Evolutionary conservation across 2,888 invertebrate genomes (phyloP).

Genomic region (Morpho deidamia): DNA sequence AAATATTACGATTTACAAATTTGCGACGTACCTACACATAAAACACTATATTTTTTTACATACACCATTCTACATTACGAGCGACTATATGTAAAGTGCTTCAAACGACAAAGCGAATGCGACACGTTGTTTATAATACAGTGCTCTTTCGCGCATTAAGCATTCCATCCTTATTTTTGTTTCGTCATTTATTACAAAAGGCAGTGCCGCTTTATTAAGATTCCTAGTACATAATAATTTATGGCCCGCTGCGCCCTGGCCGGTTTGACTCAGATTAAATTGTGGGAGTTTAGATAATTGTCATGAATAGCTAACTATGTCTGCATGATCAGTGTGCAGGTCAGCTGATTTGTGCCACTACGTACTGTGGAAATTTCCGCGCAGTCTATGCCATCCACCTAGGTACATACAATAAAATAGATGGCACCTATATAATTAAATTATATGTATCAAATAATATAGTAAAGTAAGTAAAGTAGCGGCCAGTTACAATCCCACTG

Average conservation of each 20-base stretch:
- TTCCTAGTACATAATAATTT: constrained; percentile 64
- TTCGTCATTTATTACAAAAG: constrained; percentile 71
- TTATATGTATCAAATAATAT: too few species aligned
- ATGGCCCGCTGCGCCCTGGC: constrained; percentile 42
- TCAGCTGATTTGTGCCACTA: constrained; percentile 29
- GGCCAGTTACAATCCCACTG: too few species aligned
- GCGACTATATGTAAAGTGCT: constrained; percentile 11
- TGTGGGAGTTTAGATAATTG: constrained; percentile 44
- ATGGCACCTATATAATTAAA: too few species aligned
- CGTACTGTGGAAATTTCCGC: constrained; percentile 31
- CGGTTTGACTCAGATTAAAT: constrained; percentile 53
- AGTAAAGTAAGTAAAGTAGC: too few species aligned
- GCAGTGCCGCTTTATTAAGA: constrained; percentile 64
- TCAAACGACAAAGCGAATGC: constrained; percentile 28
- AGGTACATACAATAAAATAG: background rate
- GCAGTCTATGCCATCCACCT: background rate
- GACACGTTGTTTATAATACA: constrained; percentile 33
- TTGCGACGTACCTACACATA: too few species aligned
- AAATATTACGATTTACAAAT: background rate
- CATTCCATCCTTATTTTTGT: constrained; percentile 66
- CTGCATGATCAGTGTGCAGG: constrained; percentile 31
- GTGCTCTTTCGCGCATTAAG: constrained; percentile 46
- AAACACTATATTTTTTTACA: background rate
- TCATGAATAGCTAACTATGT: constrained; percentile 26
- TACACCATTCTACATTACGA: constrained; percentile 2